Percentiles rank a stretch among this genome's conserved stretches.
Conservation (phyloP, 2,888 invertebrate genomes). For the Aromia moschata region DNA sequence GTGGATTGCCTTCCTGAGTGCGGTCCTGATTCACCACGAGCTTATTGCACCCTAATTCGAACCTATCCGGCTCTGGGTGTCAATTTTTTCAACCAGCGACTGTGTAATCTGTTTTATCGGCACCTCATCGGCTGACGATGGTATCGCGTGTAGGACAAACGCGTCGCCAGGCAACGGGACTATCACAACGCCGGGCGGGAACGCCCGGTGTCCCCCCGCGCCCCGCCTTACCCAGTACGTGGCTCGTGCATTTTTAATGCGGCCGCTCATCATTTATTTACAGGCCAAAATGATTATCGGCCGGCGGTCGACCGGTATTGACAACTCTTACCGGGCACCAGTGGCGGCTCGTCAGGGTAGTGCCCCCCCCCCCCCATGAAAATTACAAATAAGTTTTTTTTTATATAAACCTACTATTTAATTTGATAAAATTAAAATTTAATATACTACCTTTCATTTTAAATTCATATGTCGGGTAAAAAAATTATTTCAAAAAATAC, state of each 20-base stretch:
- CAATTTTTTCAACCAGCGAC: conserved; percentile 23
- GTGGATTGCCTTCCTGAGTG: too few relatives aligned
- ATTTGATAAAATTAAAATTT: too few relatives aligned
- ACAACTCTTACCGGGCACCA: conserved; percentile 47
- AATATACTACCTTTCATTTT: too few relatives aligned
- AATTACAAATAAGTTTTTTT: too few relatives aligned
- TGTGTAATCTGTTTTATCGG: conserved; percentile 43
- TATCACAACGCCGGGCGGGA: conserved; percentile 54
- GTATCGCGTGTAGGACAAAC: conserved; percentile 59
- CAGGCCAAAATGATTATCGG: conserved; percentile 60
- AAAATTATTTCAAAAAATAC: too few relatives aligned
- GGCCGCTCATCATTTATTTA: conserved; percentile 60
- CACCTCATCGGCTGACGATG: conserved; percentile 58
- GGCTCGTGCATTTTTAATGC: conserved; percentile 60
- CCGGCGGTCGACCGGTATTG: conserved; percentile 49
- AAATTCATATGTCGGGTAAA: too few relatives aligned
- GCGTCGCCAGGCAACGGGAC: conserved; percentile 58
- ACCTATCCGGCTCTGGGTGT: not conserved
- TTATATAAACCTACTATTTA: too few relatives aligned
- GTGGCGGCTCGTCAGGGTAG: too few relatives aligned
- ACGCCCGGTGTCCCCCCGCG: conserved; percentile 48
- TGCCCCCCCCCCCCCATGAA: too few relatives aligned
- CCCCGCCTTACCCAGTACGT: too few relatives aligned
- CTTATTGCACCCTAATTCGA: too few relatives aligned
- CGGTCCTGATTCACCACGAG: too few relatives aligned